phyloP scores from a whole-genome alignment of 2,888 invertebrate genomes.

The Lasioglossum calceatum region DNA sequence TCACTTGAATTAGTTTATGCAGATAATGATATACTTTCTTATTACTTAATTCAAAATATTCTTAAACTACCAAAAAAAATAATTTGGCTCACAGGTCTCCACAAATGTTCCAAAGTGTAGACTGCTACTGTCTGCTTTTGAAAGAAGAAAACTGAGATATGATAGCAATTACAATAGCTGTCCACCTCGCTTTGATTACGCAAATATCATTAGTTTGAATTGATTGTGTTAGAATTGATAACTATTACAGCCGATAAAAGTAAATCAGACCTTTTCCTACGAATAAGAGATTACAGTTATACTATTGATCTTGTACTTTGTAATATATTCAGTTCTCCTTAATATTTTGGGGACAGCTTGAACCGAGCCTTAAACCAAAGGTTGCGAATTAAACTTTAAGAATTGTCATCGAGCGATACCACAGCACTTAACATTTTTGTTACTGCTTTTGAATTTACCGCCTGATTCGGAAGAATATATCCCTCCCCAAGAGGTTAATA shows the following conservation, averaged over 20 bases:
- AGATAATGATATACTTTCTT: not conserved
- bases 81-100: not conserved
- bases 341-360: not conserved
- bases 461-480: not conserved
- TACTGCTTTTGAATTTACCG: not conserved
- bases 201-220: not conserved
- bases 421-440: not conserved
- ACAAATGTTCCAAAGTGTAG: not conserved
- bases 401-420: not conserved
- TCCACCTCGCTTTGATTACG: not conserved
- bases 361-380: not conserved
- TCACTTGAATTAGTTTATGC: not conserved
- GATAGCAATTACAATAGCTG: not conserved
- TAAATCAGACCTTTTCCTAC: not conserved
- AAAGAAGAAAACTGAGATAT: not conserved
- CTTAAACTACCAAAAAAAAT: not conserved
- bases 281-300: not conserved
- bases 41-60: conserved; percentile 5
- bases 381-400: not conserved
- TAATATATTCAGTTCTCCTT: not conserved
- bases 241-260: not conserved
- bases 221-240: not conserved
- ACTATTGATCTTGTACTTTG: not conserved
- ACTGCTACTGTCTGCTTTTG: not conserved
- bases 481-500: not conserved